Evolutionary conservation across 1,140 invertebrate genomes (phyloP), one percentile per base, ranked within the genome.

Genomic region (Drosophila dunni): DNA sequence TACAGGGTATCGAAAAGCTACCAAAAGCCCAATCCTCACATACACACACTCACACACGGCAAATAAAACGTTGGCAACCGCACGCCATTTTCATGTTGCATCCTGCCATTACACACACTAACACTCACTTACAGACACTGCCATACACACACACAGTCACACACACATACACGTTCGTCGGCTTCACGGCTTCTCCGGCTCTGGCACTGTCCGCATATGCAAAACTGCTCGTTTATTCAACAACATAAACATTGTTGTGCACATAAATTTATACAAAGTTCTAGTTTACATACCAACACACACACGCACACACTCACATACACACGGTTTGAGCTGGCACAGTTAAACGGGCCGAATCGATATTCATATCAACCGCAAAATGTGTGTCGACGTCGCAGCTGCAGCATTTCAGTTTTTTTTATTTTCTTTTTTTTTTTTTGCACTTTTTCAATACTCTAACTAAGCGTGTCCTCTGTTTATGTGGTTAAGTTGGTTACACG

Each of bases 211-310:
- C 73, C 80, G 73, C 81, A 83, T 74, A 74, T 84, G 81, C 79
- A 88, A 82, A 85, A 85, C 82, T 86, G 83, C 69, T 86, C 84
- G 82, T 88, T 86, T 86, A 88, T 86, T 86, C 83, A 86, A 86
- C 83, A 86, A 86, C 82, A 86, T 86, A 86, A 86, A 86, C 82
- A 86, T 88, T 86, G 83, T 86, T 86, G 82, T 88, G 79, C 82
- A 88, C 82, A 86, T 86, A 86, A 86, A 86, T 86, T 88, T 86
- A 86, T 86, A 86, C 82, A 88, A 86, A 86, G 82, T 86, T 88
- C 82, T 86, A 86, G 82, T 88, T 86, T 86, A 73, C 79, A 85
- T 82, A 82, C 83, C 66, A 56, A 74, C 57, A 56, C 51, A 24
- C 40, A 11, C 46, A 40, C 13, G n/a, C 33, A 54, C 11, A 38